Evolutionary conservation across 1,140 invertebrate genomes (phyloP).

Genomic region (Drosophila bocqueti): DNA sequence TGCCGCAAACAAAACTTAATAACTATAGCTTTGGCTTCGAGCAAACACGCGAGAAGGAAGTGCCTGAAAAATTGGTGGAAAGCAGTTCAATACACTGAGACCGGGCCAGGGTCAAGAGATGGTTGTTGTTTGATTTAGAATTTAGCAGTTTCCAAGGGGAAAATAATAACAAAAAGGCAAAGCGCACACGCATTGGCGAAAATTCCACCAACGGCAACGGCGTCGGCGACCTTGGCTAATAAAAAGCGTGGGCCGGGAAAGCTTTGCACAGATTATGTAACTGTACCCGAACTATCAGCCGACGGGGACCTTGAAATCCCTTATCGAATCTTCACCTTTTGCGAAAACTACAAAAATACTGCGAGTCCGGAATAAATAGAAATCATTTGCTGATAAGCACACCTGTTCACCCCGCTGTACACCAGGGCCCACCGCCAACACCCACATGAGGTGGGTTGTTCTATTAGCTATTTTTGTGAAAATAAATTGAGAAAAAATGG

Average conservation of each 20-base stretch:
- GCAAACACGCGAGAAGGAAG: constrained; percentile 26
- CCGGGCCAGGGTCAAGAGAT: constrained; percentile 53
- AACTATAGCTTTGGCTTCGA: constrained; percentile 20
- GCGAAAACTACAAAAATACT: constrained; percentile 74
- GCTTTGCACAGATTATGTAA: constrained; percentile 65
- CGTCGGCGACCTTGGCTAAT: constrained; percentile 74
- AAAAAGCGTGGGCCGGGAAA: constrained; percentile 56
- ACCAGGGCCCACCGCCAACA: not conserved
- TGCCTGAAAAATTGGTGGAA: constrained; percentile 10
- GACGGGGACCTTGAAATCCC: constrained; percentile 70
- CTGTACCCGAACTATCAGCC: constrained; percentile 50
- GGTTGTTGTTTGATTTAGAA: constrained; percentile 42
- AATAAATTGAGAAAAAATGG: not conserved
- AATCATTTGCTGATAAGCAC: constrained; percentile 41
- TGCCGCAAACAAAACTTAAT: constrained; percentile 25
- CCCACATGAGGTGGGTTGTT: constrained; percentile 2
- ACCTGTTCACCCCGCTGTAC: not conserved
- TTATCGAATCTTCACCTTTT: constrained; percentile 83
- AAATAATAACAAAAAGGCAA: constrained; percentile 3
- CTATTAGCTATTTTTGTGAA: constrained; percentile 34
- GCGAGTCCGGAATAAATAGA: constrained; percentile 50
- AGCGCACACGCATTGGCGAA: constrained; percentile 24
- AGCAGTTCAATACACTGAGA: constrained; percentile 47
- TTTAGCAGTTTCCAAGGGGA: constrained; percentile 37
- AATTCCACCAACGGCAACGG: constrained; percentile 19